A percentile compares a stretch with the other conserved stretches of the same genome.
Conservation (phyloP, 2,113 vertebrate species). For the Astatoreochromis straeleni region DNA sequence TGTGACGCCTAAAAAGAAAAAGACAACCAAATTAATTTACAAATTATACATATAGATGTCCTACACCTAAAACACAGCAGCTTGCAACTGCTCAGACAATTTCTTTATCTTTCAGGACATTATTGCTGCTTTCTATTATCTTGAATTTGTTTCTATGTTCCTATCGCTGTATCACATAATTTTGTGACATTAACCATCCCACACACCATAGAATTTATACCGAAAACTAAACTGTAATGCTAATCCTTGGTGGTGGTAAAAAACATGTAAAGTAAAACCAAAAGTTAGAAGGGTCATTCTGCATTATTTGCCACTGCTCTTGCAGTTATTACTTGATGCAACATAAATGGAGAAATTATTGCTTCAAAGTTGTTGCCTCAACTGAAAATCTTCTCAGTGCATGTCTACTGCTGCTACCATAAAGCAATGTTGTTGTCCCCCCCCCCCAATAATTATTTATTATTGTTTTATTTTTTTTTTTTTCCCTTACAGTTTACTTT, state of each 20-base stretch:
- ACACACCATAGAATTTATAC: neutral
- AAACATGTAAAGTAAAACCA: neutral
- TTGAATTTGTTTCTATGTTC: neutral
- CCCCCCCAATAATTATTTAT: neutral
- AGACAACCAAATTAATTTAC: neutral
- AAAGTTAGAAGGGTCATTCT: neutral
- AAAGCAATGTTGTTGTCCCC: neutral
- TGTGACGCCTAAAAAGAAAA: slow-evolving; percentile 6
- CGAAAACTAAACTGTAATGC: neutral
- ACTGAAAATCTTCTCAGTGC: neutral
- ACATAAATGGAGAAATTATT: neutral
- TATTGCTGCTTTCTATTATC: neutral
- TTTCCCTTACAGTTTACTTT: neutral
- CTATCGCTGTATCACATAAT: neutral
- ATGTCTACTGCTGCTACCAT: neutral
- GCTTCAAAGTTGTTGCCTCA: neutral
- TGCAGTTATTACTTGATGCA: neutral
- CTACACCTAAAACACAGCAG: neutral
- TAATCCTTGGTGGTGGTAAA: neutral
- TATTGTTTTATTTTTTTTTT: neutral
- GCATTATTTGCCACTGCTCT: neutral
- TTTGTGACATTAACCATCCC: neutral
- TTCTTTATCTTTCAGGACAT: neutral
- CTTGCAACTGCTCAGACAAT: neutral
- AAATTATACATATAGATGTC: neutral